Percentiles rank a stretch among this genome's conserved stretches.
Evolutionary conservation across 2,888 invertebrate genomes (phyloP).

Genomic region (Sinopyrophorus schimmeli): DNA sequence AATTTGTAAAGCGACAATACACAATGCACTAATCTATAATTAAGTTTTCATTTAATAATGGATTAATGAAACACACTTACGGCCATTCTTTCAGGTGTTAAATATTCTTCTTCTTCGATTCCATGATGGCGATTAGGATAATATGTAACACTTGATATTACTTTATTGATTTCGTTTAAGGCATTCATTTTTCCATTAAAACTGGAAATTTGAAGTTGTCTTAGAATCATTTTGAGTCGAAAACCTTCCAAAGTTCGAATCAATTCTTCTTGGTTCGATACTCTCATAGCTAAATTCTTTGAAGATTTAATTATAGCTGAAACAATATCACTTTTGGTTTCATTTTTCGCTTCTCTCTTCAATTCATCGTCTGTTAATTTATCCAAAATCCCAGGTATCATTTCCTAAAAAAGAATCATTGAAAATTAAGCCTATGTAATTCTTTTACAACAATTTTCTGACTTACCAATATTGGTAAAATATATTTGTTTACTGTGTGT

Average conservation of each 20-base stretch:
- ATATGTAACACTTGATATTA: slow-evolving; percentile 87
- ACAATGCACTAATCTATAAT: too few species aligned
- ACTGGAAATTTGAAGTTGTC: slow-evolving; percentile 90
- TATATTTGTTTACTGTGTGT: slow-evolving; percentile 87
- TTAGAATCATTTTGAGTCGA: slow-evolving; percentile 91
- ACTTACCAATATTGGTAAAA: slow-evolving; percentile 87
- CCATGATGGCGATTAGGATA: slow-evolving; percentile 77
- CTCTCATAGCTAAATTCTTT: slow-evolving; percentile 84
- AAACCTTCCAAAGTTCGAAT: slow-evolving; percentile 85
- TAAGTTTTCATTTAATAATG: too few species aligned
- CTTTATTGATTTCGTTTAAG: slow-evolving; percentile 96
- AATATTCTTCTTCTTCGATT: slow-evolving; percentile 84
- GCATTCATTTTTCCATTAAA: slow-evolving; percentile 99
- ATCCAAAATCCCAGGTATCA: slow-evolving; percentile 86
- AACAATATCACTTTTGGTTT: slow-evolving; percentile 94
- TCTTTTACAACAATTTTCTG: too few species aligned
- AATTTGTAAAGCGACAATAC: too few species aligned
- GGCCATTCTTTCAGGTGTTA: slow-evolving; percentile 92
- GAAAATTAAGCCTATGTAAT: not conserved
- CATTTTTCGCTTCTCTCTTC: slow-evolving; percentile 93
- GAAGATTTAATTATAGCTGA: slow-evolving; percentile 92
- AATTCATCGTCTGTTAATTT: slow-evolving; percentile 93
- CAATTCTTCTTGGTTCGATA: slow-evolving; percentile 82
- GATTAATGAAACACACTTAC: too few species aligned
- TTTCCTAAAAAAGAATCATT: slow-evolving; percentile 64